Evolutionary conservation across 2,797 vertebrate species (phyloP), one percentile per base, ranked within the genome.

Genomic region (Garrulus glandarius): DNA sequence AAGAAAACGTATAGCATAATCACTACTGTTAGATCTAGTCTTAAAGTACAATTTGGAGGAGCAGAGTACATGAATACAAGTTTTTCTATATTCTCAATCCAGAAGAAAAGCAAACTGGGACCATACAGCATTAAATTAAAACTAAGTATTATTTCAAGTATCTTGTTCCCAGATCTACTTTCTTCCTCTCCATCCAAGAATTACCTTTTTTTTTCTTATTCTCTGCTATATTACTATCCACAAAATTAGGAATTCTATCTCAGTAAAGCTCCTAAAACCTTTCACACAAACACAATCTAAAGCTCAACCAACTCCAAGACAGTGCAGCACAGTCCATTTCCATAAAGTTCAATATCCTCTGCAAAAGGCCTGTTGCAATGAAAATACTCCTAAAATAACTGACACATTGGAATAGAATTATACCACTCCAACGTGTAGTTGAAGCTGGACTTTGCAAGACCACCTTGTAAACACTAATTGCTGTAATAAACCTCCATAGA

Each of bases 1-100:
- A 97, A 97, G 96, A 95, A 96, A 96, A 95, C 10, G 57, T 60
- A 91, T 56, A 91, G 84, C 72, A 88, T 68, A 97, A 95, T 94
- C 85, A 96, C 93, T 89, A 91, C 77, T 80, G 86, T 96, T 96
- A 94, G 94, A 95, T 94, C 91, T 95, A 95, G 92, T 97, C 76
- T 85, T 61, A 80, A 96, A 92, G 68, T 83, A 70, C 61, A 95
- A 95, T 95, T 94, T 91, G 64, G 61, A 94, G 84, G 74, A 96
- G 92, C 4, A 86, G 59, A 89, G 50, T 78, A 77, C 72, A 92
- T 52, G 64, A 94, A 94, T 70, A 74, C 67, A 95, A 94, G 86
- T 43, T 84, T 91, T 96, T 93, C 79, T 78, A 60, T 46, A 89
- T 57, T 92, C 70, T 86, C 32, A 68, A 78, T 81, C 75, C 43